These are phyloP conservation scores for Syrista parreyssii DNA, from an alignment of 2,888 invertebrate species.

Conservation along the genomic window DNA sequence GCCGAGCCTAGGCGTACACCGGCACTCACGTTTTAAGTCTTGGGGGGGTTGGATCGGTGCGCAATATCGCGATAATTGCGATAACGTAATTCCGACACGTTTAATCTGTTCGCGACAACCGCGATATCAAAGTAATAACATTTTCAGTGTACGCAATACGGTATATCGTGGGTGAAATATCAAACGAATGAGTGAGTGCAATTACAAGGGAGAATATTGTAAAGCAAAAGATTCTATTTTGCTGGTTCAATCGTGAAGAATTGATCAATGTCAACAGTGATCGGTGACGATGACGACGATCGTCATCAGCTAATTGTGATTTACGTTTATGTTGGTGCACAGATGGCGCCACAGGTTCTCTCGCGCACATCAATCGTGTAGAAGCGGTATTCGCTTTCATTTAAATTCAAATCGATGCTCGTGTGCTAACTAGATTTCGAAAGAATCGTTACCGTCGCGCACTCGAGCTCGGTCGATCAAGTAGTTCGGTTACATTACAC, in stretches of 20 bases:
- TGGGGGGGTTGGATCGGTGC: conserved; percentile 43
- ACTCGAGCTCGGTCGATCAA: background rate
- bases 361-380: background rate
- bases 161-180: background rate
- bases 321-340: background rate
- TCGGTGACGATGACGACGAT: background rate
- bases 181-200: background rate
- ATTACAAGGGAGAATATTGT: background rate
- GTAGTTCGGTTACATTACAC: background rate
- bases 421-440: background rate
- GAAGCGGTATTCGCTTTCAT: background rate
- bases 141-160: background rate
- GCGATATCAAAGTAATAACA: background rate
- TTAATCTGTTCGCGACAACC: background rate
- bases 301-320: background rate
- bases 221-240: background rate
- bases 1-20: conserved; percentile 33
- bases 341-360: background rate
- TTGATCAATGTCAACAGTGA: background rate
- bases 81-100: background rate
- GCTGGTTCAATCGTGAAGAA: background rate
- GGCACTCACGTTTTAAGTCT: conserved; percentile 50
- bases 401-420: background rate
- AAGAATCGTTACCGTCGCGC: background rate
- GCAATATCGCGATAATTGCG: background rate